Base-by-base conservation (phyloP, 2,113 vertebrate species). In the Dromaius novaehollandiae region DNA sequence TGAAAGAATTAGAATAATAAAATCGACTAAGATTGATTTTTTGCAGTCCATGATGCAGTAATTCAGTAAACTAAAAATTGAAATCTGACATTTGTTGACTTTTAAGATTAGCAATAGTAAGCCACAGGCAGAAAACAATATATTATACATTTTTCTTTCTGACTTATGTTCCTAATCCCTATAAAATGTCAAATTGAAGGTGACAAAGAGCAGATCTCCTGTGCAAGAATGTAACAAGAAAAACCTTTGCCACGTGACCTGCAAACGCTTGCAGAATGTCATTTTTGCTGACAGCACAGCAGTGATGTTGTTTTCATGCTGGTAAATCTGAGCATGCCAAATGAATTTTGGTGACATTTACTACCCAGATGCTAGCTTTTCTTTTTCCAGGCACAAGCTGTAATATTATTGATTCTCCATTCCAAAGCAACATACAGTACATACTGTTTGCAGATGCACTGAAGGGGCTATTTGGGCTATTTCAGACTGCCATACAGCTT, bases 151-250 rank as follows among this genome's bases (percentile, higher is more conserved):
- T 96, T 96, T 87, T 78, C 70, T 93, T 90, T 76, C 90, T 95
- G 92, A 97, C 7, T 97, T 97, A 81, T 70, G 56, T 84, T 95
- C 90, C 80, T 87, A 89, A 91, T 92, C 82, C 66, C 58, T 88
- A 53, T 94, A 94, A 98, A 98, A 98, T 96, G 82, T 96, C 96
- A 97, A 91, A 97, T 6, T 75, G 95, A 89, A 97, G 88, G 93
- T 98, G 96, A 96, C 89, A 93, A 94, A 94, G 93, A 95, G 64
- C 61, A 95, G 73, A 65, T 48, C 61, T 96, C 69, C 61, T 40
- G 32, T 55, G 84, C 81, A 76, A 95, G 86, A 91, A 73, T 44
- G 65, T 83, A 89, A 94, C 7, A 34, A 92, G 88, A 69, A 91
- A 93, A 94, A 65, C 6, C 78, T 92, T 70, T 85, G 76, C 44